Percentiles rank a stretch among this genome's conserved stretches.
Evolutionary conservation across 2,888 invertebrate species (phyloP).

Genomic region (Endomychus coccineus): DNA sequence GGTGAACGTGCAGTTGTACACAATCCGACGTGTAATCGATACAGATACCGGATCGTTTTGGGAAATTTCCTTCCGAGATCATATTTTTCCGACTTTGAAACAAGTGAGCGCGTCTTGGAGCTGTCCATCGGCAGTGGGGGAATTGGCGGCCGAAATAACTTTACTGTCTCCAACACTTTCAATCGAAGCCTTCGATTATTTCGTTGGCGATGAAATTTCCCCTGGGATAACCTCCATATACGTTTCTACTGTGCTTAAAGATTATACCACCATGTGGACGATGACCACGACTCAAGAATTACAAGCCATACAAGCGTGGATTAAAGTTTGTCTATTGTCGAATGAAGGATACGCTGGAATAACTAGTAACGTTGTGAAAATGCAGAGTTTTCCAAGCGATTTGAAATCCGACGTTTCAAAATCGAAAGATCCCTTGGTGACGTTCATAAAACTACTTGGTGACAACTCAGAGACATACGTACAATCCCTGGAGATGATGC

Average conservation of each 20-base stretch:
- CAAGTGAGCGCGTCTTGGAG: conserved; percentile 24
- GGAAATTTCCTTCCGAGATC: conserved; percentile 29
- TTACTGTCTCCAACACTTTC: conserved; percentile 23
- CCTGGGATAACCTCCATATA: conserved; percentile 31
- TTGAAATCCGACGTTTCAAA: conserved; percentile 22
- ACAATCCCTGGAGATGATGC: conserved; percentile 21
- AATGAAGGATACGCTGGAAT: conserved; percentile 26
- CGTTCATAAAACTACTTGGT: conserved; percentile 33
- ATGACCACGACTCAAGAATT: conserved; percentile 30
- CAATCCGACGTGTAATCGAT: conserved; percentile 26
- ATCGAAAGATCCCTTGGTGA: conserved; percentile 30
- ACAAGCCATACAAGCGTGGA: conserved; percentile 35
- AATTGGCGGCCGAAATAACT: conserved; percentile 33
- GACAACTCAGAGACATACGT: conserved; percentile 21
- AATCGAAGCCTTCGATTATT: conserved; percentile 28
- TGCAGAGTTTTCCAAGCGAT: conserved; percentile 27
- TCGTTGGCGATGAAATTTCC: conserved; percentile 28
- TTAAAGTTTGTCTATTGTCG: conserved; percentile 33
- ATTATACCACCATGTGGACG: conserved; percentile 26
- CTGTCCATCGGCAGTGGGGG: conserved; percentile 29
- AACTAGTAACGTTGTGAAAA: conserved; percentile 30
- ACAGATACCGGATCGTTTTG: conserved; percentile 31
- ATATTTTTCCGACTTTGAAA: conserved; percentile 33
- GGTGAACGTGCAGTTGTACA: conserved; percentile 29
- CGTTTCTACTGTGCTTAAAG: conserved; percentile 28